Evolutionary conservation across 1,140 invertebrate genomes (phyloP), one percentile per base, ranked within the genome.

Genomic region (Bemisia tabaci): DNA sequence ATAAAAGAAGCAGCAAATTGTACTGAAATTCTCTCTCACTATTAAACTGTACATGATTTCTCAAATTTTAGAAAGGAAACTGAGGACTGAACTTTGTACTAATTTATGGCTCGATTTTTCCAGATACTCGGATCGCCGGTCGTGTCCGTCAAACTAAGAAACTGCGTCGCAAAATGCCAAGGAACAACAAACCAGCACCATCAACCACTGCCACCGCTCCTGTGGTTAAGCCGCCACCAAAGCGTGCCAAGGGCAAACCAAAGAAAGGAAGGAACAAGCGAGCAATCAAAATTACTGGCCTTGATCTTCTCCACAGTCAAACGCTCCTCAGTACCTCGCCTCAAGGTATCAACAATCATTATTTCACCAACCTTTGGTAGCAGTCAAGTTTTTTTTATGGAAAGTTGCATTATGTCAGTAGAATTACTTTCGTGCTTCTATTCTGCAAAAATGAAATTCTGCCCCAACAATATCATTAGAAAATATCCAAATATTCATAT

Each of bases 291-390:
- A 92, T 92, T 70, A 87, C 87, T 67, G 91, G 92, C 22, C 79
- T 96, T 64, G 93, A 95, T 79, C 78, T 95, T 68, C 78, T 97
- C 67, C 94, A 97, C 75, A 92, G 85, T 72, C 88, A 95, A 77
- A 96, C 94, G 22, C 78, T 96, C 62, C 82, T 93, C 2, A 95
- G 91, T 72, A 95, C 92, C 0, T 82, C 85, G 5, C 83, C 83
- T 17, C 83, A 85, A 77, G 81, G 79, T 81, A 74, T 48, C n/a
- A n/a, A n/a, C n/a, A n/a, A n/a, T n/a, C n/a, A n/a, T n/a, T n/a
- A n/a, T n/a, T n/a, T n/a, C n/a, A n/a, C n/a, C n/a, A n/a, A n/a
- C n/a, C 67, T n/a, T n/a, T n/a, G n/a, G n/a, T n/a, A n/a, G n/a
- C n/a, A n/a, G n/a, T n/a, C n/a, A n/a, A n/a, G 17, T 22, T 21